phyloP scores from a whole-genome alignment of 1,140 invertebrate species.

The Leptoteleia sp. region DNA sequence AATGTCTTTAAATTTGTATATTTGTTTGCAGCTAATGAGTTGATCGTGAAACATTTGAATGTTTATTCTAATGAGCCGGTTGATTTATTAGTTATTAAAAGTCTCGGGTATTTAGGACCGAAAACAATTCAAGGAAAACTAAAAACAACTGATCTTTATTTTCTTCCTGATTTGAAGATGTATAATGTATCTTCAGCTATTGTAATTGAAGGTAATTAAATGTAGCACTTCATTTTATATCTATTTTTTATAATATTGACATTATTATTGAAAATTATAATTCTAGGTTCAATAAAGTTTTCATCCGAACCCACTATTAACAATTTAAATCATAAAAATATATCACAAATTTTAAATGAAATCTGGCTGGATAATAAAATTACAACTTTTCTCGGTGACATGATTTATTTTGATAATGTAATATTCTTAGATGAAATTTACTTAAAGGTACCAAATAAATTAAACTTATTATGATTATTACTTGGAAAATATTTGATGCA shows the following conservation, averaged over 20 bases:
- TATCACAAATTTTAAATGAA: slow-evolving; percentile 51
- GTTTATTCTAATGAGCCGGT: slow-evolving; percentile 6
- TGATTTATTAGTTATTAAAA: slow-evolving; percentile 11
- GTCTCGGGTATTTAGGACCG: slow-evolving; percentile 16
- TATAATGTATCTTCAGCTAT: background rate
- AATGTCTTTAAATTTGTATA: too few species aligned
- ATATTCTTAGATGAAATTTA: background rate
- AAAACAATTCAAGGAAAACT: slow-evolving; percentile 21
- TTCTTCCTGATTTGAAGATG: background rate
- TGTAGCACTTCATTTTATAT: too few species aligned
- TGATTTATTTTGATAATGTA: slow-evolving; percentile 18
- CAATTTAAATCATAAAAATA: slow-evolving; percentile 61
- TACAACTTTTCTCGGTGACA: slow-evolving; percentile 24
- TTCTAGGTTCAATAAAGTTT: slow-evolving; percentile 67
- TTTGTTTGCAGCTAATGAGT: slow-evolving; percentile 19
- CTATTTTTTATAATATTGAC: too few species aligned
- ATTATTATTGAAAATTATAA: background rate
- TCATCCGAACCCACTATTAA: slow-evolving; percentile 64
- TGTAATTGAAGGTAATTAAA: slow-evolving; percentile 7
- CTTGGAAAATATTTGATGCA: too few species aligned
- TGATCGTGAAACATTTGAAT: slow-evolving; percentile 3
- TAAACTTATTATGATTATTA: too few species aligned
- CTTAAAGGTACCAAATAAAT: slow-evolving; percentile 11
- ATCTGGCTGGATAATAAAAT: slow-evolving; percentile 67
- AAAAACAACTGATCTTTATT: slow-evolving; percentile 1